These are phyloP conservation scores for Lerista edwardsae DNA, from an alignment of 2,797 vertebrate species.

Conservation along the genomic window DNA sequence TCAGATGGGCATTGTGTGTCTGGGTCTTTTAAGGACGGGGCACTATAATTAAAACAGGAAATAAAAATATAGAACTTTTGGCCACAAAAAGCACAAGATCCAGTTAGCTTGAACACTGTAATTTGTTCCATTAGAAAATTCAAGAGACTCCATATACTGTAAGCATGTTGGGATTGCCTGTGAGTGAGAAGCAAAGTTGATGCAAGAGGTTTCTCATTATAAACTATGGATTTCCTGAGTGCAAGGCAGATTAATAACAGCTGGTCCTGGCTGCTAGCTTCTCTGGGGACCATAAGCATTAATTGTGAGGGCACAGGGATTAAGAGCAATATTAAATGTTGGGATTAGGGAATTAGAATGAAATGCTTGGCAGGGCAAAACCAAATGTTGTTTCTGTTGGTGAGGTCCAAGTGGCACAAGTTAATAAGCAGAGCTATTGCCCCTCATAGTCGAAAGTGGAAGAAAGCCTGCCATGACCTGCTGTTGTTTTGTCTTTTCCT, in stretches of 20 bases:
- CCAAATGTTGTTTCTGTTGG: neutral
- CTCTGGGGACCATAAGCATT: neutral
- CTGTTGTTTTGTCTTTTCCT: no score
- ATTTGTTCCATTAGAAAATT: neutral
- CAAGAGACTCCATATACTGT: neutral
- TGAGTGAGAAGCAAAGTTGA: neutral
- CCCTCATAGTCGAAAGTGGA: neutral
- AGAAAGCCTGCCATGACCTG: no score
- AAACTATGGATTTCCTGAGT: slow-evolving; percentile 7
- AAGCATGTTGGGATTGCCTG: neutral
- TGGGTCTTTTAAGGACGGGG: neutral
- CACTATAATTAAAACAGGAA: neutral
- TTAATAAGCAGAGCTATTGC: neutral
- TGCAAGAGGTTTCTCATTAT: neutral
- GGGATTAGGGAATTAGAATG: neutral
- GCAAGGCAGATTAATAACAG: slow-evolving; percentile 7
- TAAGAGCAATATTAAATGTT: slow-evolving; percentile 3
- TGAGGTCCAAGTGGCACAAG: neutral
- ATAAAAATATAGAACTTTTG: neutral
- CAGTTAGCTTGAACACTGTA: neutral
- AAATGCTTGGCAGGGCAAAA: neutral
- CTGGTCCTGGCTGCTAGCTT: neutral
- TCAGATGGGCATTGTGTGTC: neutral
- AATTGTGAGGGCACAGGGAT: slow-evolving; percentile 2
- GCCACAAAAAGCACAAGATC: neutral